Evolutionary conservation across 1,140 invertebrate genomes (phyloP).

Genomic region (Dryas iulia): DNA sequence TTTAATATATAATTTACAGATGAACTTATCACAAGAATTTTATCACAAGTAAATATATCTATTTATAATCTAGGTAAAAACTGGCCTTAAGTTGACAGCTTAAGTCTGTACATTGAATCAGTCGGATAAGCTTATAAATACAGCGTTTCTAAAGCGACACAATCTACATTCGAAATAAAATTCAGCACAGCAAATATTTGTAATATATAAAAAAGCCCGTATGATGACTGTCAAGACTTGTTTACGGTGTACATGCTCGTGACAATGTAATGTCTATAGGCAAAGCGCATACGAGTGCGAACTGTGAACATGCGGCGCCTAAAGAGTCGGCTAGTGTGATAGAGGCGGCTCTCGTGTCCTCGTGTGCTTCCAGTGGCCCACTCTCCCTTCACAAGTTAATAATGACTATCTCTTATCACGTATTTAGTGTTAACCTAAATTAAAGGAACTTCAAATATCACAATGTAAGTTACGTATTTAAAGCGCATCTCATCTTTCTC

Average conservation of each 20-base stretch:
- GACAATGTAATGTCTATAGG: constrained; percentile 26
- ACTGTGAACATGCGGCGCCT: constrained; percentile 32
- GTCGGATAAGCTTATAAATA: constrained; percentile 8
- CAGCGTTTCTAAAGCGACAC: constrained; percentile 29
- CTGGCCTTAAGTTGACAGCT: not conserved
- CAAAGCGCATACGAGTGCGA: constrained; percentile 27
- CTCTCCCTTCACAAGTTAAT: constrained; percentile 42
- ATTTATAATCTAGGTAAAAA: no score
- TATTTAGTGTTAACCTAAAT: not conserved
- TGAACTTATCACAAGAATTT: not conserved
- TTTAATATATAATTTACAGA: not conserved
- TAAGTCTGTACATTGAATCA: not conserved
- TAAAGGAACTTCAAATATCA: not conserved
- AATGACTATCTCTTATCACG: constrained; percentile 25
- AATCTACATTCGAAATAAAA: constrained; percentile 28
- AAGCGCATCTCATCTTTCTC: not conserved
- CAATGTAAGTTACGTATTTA: not conserved
- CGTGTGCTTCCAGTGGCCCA: constrained; percentile 71
- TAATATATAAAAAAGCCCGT: constrained; percentile 15
- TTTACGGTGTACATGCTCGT: constrained; percentile 24
- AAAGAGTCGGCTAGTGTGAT: constrained; percentile 44
- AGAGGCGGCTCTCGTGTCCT: constrained; percentile 57
- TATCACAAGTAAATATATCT: no score
- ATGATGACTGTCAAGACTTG: not conserved
- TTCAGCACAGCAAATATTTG: constrained; percentile 20